A percentile compares a stretch with the other conserved stretches of the same genome.
These are phyloP conservation scores for Catharus bicknelli DNA, from an alignment of 2,113 vertebrate genomes.

Conservation along the genomic window DNA sequence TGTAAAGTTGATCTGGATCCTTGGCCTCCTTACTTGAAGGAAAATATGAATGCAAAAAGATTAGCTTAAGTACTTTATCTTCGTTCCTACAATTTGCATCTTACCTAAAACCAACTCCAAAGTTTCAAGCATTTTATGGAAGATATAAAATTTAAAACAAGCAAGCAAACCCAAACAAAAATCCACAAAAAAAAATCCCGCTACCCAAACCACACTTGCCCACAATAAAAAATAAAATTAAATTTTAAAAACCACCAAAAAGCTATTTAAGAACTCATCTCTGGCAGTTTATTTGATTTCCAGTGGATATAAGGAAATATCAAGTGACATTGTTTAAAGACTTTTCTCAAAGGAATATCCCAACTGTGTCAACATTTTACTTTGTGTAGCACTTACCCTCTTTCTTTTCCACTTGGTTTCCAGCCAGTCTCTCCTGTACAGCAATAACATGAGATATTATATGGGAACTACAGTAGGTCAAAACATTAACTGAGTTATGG, in stretches of 20 bases:
- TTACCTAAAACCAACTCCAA: background rate
- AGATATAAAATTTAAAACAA: background rate
- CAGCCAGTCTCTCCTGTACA: constrained; percentile 95
- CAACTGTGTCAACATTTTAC: background rate
- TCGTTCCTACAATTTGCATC: background rate
- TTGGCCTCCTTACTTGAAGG: constrained; percentile 92
- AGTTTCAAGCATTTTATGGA: background rate
- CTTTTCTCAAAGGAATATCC: background rate
- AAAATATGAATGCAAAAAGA: constrained; percentile 40
- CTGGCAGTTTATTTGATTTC: background rate
- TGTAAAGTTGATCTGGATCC: constrained; percentile 95
- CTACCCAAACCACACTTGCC: background rate
- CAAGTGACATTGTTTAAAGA: background rate
- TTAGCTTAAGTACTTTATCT: constrained; percentile 12
- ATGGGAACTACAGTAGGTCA: constrained; percentile 61
- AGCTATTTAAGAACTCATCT: background rate
- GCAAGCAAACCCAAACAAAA: background rate
- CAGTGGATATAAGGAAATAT: background rate
- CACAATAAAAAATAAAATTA: background rate
- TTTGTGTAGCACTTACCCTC: constrained; percentile 71
- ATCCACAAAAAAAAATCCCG: background rate
- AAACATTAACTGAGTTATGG: constrained; percentile 58
- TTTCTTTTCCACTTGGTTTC: constrained; percentile 93
- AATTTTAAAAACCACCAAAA: background rate
- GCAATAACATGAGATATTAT: constrained; percentile 71